A percentile compares a stretch with the other conserved stretches of the same genome.
Conservation (phyloP, 2,797 vertebrate species). For the Dermochelys coriacea region DNA sequence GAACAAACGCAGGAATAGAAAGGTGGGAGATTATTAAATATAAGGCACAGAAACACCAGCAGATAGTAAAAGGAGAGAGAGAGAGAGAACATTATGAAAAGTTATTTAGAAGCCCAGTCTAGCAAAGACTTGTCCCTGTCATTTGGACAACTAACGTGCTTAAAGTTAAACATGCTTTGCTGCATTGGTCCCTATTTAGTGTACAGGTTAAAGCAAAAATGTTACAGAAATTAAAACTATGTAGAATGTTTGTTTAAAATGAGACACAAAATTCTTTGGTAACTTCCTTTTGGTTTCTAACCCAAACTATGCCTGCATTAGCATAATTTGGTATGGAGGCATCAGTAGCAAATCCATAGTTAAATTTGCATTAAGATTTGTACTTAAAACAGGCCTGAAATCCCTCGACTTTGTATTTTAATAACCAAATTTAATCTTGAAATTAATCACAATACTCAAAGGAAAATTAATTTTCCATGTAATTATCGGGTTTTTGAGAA, state of each 20-base stretch:
- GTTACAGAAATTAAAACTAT: neutral
- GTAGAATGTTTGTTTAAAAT: neutral
- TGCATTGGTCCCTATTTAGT: neutral
- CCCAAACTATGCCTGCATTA: neutral
- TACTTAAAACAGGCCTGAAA: neutral
- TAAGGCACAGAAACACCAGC: neutral
- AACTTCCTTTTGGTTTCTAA: neutral
- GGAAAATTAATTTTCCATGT: neutral
- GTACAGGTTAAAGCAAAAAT: neutral
- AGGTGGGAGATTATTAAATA: conserved; percentile 41
- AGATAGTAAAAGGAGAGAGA: neutral
- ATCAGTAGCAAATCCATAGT: neutral
- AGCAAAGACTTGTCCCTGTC: neutral
- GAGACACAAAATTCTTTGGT: neutral
- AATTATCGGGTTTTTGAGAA: neutral
- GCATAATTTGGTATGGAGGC: rapidly evolving
- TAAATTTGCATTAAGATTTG: neutral
- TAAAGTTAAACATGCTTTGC: neutral
- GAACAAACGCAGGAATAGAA: neutral
- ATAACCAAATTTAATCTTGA: neutral
- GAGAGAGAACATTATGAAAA: neutral
- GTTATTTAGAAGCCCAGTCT: neutral
- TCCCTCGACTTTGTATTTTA: neutral
- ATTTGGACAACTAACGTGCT: neutral
- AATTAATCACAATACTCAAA: neutral